Evolutionary conservation across 2,888 invertebrate genomes (phyloP).

Genomic region (Arenicola marina): DNA sequence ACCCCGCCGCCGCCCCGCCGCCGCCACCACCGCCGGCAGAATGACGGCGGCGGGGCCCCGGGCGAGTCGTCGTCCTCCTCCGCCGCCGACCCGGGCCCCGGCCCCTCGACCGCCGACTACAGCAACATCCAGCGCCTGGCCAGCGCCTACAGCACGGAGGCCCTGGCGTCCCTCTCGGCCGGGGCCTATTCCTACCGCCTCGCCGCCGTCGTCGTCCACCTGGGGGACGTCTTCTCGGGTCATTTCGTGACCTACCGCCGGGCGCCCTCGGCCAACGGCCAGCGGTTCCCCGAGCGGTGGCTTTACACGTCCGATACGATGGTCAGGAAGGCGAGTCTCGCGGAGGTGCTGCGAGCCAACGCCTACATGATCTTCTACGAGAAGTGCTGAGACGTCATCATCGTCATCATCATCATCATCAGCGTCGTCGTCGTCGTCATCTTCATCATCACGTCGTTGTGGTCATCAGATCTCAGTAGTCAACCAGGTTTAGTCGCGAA

Average conservation of each 20-base stretch:
- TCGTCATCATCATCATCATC: no score
- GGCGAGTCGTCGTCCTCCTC: background rate
- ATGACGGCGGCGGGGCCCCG: background rate
- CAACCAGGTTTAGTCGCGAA: no score
- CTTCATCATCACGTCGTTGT: no score
- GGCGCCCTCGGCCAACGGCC: conserved; percentile 53
- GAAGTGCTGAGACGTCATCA: no score
- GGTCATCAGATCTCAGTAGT: no score
- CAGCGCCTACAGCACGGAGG: conserved; percentile 22
- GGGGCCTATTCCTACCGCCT: conserved; percentile 74
- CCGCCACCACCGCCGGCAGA: background rate
- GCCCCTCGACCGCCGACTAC: no score
- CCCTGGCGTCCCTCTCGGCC: conserved; percentile 21
- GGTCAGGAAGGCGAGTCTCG: conserved; percentile 79
- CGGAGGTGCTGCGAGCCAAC: conserved; percentile 80
- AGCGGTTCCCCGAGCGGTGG: conserved; percentile 66
- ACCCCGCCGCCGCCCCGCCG: background rate
- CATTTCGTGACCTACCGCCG: conserved; percentile 94
- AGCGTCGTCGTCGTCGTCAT: no score
- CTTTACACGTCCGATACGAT: conserved; percentile 84
- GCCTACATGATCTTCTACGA: conserved; percentile 96
- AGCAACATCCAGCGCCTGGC: conserved; percentile 22
- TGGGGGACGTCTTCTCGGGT: conserved; percentile 86
- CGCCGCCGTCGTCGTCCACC: conserved; percentile 85
- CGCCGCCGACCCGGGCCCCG: background rate